Evolutionary conservation across 2,113 vertebrate species (phyloP).

Genomic region (Myotis yumanensis): DNA sequence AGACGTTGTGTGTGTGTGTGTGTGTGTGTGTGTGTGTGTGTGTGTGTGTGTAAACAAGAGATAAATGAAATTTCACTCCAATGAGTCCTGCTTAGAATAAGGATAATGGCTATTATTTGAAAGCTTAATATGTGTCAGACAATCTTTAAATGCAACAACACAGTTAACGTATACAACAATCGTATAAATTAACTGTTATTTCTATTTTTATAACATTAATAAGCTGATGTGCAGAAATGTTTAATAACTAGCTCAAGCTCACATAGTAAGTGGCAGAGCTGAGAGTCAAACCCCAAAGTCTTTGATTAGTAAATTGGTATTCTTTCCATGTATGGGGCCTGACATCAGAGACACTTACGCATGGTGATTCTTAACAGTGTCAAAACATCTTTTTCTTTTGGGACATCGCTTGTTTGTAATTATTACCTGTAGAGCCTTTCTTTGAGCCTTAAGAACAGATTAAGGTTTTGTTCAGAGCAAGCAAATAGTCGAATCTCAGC

Average conservation of each 20-base stretch:
- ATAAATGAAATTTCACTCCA: neutral
- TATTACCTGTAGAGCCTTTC: conserved; percentile 67
- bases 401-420: conserved; percentile 62
- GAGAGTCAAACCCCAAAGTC: conserved; percentile 36
- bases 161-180: neutral
- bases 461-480: conserved; percentile 49
- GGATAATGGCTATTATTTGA: neutral
- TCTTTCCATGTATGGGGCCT: neutral
- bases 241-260: conserved; percentile 36
- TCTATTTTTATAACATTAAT: conserved; percentile 39
- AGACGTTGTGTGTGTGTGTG: neutral
- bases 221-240: conserved; percentile 27
- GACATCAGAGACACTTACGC: neutral
- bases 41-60: neutral
- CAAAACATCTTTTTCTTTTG: conserved; percentile 64
- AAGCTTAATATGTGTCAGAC: neutral
- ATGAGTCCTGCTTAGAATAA: neutral
- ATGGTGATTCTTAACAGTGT: conserved; percentile 53
- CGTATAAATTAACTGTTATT: neutral
- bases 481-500: conserved; percentile 20
- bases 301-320: conserved; percentile 58
- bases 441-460: conserved; percentile 56
- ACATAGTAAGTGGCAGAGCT: conserved; percentile 17
- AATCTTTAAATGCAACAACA: neutral
- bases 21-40: neutral